These are phyloP conservation scores for Gouania willdenowi DNA, from an alignment of 2,797 vertebrate genomes.

Conservation along the genomic window DNA sequence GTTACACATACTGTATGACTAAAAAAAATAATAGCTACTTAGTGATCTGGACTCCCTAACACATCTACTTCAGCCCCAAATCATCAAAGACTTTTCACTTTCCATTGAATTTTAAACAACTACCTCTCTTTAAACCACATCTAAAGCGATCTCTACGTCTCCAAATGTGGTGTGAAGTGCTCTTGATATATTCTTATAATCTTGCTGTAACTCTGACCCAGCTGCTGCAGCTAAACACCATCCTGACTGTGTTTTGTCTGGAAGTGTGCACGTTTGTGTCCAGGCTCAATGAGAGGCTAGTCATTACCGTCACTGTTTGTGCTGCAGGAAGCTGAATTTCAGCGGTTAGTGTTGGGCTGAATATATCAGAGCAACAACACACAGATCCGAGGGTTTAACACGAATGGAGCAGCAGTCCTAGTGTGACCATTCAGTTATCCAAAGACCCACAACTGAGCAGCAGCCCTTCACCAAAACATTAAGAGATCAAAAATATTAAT, in stretches of 20 bases:
- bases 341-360: slow-evolving; percentile 52
- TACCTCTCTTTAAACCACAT: slow-evolving; percentile 75
- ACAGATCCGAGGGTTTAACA: slow-evolving; percentile 1
- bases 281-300: slow-evolving; percentile 39
- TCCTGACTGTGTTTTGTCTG: slow-evolving; percentile 58
- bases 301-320: slow-evolving; percentile 31
- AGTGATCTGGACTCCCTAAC: slow-evolving; percentile 57
- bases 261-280: slow-evolving; percentile 52
- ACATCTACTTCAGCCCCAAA: slow-evolving; percentile 63
- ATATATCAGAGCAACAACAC: slow-evolving; percentile 35
- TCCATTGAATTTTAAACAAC: slow-evolving; percentile 67
- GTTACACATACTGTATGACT: slow-evolving; percentile 52
- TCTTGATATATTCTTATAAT: slow-evolving; percentile 54
- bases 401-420: slow-evolving; percentile 42
- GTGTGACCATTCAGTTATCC: slow-evolving; percentile 59
- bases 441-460: slow-evolving; percentile 55
- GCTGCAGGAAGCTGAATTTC: slow-evolving; percentile 57
- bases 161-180: slow-evolving; percentile 58
- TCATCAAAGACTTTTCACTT: slow-evolving; percentile 55
- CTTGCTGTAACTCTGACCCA: slow-evolving; percentile 55
- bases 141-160: slow-evolving; percentile 61
- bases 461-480: slow-evolving; percentile 41
- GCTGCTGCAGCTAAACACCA: slow-evolving; percentile 60
- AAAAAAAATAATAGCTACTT: slow-evolving; percentile 32
- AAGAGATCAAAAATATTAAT: slow-evolving; percentile 49